phyloP scores from a whole-genome alignment of 2,113 vertebrate genomes.

The Phasianus colchicus region DNA sequence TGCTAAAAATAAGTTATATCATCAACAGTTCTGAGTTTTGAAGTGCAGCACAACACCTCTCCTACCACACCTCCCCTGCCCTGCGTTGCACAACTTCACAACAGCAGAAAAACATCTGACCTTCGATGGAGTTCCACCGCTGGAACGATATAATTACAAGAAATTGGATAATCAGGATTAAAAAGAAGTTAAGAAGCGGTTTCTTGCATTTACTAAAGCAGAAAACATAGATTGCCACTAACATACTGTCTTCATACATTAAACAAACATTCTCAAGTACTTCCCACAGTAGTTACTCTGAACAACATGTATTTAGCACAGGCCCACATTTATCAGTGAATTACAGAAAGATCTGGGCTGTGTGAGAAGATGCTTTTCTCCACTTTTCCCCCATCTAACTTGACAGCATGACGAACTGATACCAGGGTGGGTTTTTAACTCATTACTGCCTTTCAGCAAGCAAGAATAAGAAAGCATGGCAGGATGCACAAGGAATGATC shows the following conservation, averaged over 20 bases:
- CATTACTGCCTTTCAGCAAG: accelerated
- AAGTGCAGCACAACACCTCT: not conserved
- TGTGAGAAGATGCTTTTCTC: too few species aligned
- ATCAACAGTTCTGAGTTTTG: not conserved
- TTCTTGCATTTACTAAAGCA: accelerated
- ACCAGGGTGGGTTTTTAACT: accelerated
- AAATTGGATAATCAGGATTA: accelerated
- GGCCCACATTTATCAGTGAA: accelerated
- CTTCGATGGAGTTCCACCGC: not conserved
- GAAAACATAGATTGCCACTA: not conserved
- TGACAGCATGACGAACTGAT: not conserved
- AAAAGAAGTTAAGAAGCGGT: not conserved
- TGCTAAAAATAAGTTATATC: not conserved
- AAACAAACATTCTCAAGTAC: accelerated
- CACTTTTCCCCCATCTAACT: not conserved
- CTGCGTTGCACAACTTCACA: not conserved
- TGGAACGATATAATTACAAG: not conserved
- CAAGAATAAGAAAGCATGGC: too few species aligned
- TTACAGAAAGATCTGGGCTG: not conserved
- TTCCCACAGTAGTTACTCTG: not conserved
- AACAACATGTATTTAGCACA: accelerated
- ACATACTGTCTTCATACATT: accelerated
- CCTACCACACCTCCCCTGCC: not conserved
- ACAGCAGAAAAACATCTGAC: not conserved
- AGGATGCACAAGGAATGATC: not conserved